Conservation (phyloP, 2,797 vertebrate genomes). For the Tauraco hartlaubi region DNA sequence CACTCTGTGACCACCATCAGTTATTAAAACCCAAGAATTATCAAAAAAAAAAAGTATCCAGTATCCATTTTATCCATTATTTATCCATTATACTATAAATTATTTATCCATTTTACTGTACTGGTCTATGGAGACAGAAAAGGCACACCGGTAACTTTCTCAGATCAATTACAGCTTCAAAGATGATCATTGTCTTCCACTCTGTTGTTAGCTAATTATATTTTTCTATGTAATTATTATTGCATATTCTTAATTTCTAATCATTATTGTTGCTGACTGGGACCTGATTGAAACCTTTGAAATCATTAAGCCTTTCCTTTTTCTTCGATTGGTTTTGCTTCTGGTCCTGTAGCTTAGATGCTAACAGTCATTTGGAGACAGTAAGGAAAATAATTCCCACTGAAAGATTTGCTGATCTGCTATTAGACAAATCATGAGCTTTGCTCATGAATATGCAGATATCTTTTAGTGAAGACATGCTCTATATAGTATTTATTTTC, state of each 20-base stretch:
- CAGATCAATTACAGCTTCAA: not conserved
- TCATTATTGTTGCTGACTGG: not conserved
- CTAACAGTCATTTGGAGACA: not conserved
- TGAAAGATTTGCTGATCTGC: not conserved
- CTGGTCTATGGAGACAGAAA: not conserved
- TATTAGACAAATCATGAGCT: not conserved
- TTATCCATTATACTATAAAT: too few relatives aligned
- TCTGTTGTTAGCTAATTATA: not conserved
- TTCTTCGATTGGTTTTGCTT: not conserved
- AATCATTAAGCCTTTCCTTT: not conserved
- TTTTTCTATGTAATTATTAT: not conserved
- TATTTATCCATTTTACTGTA: not conserved
- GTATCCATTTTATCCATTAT: too few relatives aligned
- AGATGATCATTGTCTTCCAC: not conserved
- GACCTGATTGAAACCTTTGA: not conserved
- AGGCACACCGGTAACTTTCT: not conserved
- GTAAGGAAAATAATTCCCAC: not conserved
- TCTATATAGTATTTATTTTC: not conserved
- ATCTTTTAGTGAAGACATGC: not conserved
- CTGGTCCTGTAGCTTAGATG: not conserved
- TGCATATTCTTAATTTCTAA: not conserved
- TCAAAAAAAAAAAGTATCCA: not conserved
- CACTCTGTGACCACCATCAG: not conserved
- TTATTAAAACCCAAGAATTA: not conserved
- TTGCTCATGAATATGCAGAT: not conserved